Evolutionary conservation across 2,888 invertebrate species (phyloP).

Genomic region (Actias luna): DNA sequence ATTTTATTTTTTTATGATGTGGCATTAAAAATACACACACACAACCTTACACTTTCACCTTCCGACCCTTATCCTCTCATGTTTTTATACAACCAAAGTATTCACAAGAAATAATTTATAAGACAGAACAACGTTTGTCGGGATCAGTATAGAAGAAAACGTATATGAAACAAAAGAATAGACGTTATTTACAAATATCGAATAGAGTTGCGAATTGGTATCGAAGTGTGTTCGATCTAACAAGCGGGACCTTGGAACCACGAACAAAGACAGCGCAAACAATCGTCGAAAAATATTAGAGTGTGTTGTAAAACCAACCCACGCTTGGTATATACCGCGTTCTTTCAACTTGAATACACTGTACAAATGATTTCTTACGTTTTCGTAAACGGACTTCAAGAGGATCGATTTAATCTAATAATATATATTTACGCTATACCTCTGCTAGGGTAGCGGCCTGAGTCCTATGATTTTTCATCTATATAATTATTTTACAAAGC

Average conservation of each 20-base stretch:
- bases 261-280: background rate
- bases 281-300: slow-evolving; percentile 5
- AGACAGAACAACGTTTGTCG: no score
- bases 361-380: background rate
- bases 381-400: background rate
- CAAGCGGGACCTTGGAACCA: background rate
- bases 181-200: background rate
- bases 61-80: no score
- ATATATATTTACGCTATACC: background rate
- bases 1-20: no score
- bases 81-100: no score
- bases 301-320: slow-evolving; percentile 1
- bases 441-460: no score
- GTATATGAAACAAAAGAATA: no score
- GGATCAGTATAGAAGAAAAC: no score
- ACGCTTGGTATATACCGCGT: background rate
- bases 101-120: no score
- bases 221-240: background rate
- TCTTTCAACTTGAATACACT: background rate
- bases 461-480: no score
- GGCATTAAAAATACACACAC: no score
- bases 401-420: background rate
- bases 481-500: no score
- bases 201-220: background rate
- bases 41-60: no score